Base-by-base conservation (phyloP, 2,888 invertebrate species). In the Apotomis turbidana region DNA sequence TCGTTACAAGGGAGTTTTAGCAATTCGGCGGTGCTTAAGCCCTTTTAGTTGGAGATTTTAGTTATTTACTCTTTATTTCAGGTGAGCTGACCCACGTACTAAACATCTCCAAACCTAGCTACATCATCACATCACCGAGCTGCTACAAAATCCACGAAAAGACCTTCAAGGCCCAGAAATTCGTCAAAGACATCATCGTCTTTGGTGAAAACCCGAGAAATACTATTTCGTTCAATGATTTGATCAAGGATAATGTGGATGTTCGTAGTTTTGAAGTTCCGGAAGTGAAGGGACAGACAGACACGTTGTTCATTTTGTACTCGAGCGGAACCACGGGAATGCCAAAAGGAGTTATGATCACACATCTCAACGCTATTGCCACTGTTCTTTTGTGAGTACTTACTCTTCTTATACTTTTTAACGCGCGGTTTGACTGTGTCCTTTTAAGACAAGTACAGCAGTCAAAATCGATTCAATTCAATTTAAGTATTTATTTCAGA, bases 271-370 rank as follows among this genome's bases (percentile, higher is more conserved):
- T 81, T 46, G 62, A 82, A 87, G 0, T 90, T 91, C 54, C 52
- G 75, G 3, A 75, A 81, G 0, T 36, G 61, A 79, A 2, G 89
- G 89, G 0, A 84, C 86, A 51, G 77, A 67, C 0, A 68, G 91
- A 91, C 44, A 79, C 84, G 0, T 51, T 84, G 8, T 79, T 89
- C 9, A 81, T 92, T 13, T 58, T 90, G 44, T 91, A 90, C 71
- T 92, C 92, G 0, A 91, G 91, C 3, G 92, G 92, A 0, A 92
- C 92, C 0, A 91, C 91, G 0, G 91, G 92, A 0, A 8, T 91
- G 63, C 88, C 91, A 0, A 92, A 92, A 76, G 92, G 91, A 3
- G 92, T 91, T 0, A 85, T 89, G 85, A 44, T 86, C 13, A 85
- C 90, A 0, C 91, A 92, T 76, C 68, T 84, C 0, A 91, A 89